phyloP scores from a whole-genome alignment of 2,113 vertebrate species.

The Podarcis raffonei region DNA sequence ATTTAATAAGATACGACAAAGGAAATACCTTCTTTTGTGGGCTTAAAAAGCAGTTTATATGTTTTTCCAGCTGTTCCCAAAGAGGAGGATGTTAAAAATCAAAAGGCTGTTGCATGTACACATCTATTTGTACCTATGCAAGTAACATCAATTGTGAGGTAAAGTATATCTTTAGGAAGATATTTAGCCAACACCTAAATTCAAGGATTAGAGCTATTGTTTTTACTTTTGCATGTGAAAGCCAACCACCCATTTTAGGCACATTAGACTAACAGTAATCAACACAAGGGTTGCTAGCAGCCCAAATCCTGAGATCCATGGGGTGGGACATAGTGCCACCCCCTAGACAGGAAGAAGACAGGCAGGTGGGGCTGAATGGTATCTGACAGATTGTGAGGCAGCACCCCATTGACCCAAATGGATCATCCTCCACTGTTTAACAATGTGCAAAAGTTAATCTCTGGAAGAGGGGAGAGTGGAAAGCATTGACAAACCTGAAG shows the following conservation, averaged over 20 bases:
- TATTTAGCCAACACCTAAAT: neutral
- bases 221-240: neutral
- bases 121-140: neutral
- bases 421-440: no score
- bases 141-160: no score
- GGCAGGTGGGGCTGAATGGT: no score
- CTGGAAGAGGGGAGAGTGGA: neutral
- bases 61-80: neutral
- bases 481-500: neutral
- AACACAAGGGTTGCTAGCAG: neutral
- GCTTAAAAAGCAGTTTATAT: slow-evolving; percentile 20
- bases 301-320: neutral
- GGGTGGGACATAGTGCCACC: neutral
- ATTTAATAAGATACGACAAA: slow-evolving; percentile 52
- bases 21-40: slow-evolving; percentile 37
- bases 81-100: neutral
- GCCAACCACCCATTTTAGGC: neutral
- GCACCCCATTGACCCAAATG: no score
- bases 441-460: neutral
- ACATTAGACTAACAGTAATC: neutral
- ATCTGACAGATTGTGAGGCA: no score
- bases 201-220: neutral
- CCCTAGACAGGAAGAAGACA: no score
- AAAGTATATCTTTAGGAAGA: neutral
- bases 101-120: neutral